Base-by-base conservation (phyloP, 2,888 invertebrate species). In the Cryptocephalus moraei region DNA sequence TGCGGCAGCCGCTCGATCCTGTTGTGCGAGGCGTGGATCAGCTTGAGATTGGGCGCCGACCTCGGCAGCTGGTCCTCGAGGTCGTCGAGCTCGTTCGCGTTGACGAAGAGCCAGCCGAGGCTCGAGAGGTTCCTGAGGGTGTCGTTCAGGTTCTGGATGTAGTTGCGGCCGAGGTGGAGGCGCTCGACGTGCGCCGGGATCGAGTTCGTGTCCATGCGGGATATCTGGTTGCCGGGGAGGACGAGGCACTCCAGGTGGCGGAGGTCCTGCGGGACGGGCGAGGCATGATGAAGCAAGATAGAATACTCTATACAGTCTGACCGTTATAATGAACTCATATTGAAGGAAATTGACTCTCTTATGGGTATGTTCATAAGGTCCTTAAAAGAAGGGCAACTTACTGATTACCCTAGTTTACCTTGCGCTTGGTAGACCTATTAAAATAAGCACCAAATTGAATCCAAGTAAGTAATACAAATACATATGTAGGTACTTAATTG, bases 31-130 rank as follows among this genome's bases (percentile, higher is more conserved):
- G 85, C 86, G 64, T 87, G 82, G 31, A 91, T 77, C 59, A 86
- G 74, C 42, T 75, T 74, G 31, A 89, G 70, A 62, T 80, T 80
- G 56, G 79, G 78, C 32, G 81, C 78, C 63, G 75, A 75, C 70
- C 74, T 73, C 2, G 90, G 89, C 51, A 91, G 67, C 68, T 91
- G 84, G 41, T 81, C 80, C 42, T 90, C 89, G 57, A 91, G 73
- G 32, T 81, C 76, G 49, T 79, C 79, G 48, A 91, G 73, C 56
- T 83, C 78, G 67, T 91, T 91, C 46, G 80, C 76, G 63, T 88
- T 88, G 43, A 90, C 79, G 57, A 88, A 83, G 42, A 91, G 75
- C 80, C 88, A 86, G 61, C 84, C 82, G 50, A 91, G 70, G 50
- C 83, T 78, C 50, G 80, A 78, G 43, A 90, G 70, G 48, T 85